Conservation (phyloP, 2,888 invertebrate genomes). For the Amitus sp. region DNA sequence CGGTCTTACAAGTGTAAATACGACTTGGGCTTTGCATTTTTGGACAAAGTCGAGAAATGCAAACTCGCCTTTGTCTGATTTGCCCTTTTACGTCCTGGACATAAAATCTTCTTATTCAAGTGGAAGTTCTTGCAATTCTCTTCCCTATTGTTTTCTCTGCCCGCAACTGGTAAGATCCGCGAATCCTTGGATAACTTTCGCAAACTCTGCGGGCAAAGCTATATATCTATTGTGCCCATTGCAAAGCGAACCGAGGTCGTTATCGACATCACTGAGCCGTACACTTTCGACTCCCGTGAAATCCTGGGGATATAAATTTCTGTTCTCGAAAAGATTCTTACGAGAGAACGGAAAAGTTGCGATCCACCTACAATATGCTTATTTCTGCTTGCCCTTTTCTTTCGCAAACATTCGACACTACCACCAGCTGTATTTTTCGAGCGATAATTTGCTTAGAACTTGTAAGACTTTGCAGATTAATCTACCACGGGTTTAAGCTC, state of each 20-base stretch:
- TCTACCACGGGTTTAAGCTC: too few species aligned
- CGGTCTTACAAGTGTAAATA: too few species aligned
- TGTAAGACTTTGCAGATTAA: constrained; percentile 1
- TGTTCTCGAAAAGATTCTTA: background rate
- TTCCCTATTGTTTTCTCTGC: background rate
- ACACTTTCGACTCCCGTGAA: background rate
- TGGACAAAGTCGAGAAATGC: too few species aligned
- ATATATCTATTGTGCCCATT: constrained; percentile 40
- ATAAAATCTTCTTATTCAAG: constrained; percentile 1
- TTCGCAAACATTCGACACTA: background rate
- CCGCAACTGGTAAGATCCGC: background rate
- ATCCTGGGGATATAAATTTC: constrained; percentile 2
- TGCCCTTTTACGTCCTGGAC: too few species aligned
- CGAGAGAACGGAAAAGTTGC: background rate
- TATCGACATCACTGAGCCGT: constrained; percentile 16
- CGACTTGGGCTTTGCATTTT: too few species aligned
- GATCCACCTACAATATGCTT: background rate
- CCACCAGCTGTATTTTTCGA: background rate
- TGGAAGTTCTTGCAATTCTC: background rate
- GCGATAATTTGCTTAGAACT: background rate
- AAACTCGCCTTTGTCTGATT: too few species aligned
- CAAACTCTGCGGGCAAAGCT: constrained; percentile 29
- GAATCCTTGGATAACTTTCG: constrained; percentile 41
- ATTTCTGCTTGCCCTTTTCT: background rate
- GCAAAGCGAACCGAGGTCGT: constrained; percentile 23